Evolutionary conservation across 2,797 vertebrate species (phyloP).

Genomic region (Antennarius maculatus): DNA sequence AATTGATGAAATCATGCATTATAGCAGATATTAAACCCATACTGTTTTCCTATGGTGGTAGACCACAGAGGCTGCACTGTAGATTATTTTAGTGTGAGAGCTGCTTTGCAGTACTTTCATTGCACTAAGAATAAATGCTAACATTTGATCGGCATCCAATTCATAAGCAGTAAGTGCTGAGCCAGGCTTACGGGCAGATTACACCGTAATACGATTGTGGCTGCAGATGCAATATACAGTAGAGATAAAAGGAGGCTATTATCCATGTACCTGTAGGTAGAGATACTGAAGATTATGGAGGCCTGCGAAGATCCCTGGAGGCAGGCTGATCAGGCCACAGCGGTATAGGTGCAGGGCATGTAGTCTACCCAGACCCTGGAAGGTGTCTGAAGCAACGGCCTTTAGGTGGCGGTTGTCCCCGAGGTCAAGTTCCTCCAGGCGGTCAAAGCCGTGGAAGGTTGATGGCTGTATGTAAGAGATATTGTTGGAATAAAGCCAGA

Average conservation of each 20-base stretch:
- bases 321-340: conserved; percentile 91
- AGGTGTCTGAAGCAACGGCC: conserved; percentile 91
- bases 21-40: conserved; percentile 10
- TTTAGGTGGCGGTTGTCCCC: conserved; percentile 93
- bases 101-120: conserved; percentile 41
- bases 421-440: conserved; percentile 95
- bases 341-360: conserved; percentile 95
- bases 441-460: conserved; percentile 91
- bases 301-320: conserved; percentile 88
- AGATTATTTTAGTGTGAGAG: conserved; percentile 12
- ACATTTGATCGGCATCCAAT: conserved; percentile 57
- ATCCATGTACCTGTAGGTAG: conserved; percentile 88
- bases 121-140: conserved; percentile 42
- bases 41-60: conserved; percentile 4
- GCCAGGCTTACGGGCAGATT: conserved; percentile 62
- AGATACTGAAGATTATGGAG: conserved; percentile 97
- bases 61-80: conserved; percentile 21
- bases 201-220: conserved; percentile 54
- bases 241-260: conserved; percentile 46
- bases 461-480: conserved; percentile 94
- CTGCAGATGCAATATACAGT: conserved; percentile 52
- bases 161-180: conserved; percentile 53
- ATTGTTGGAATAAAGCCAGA: conserved; percentile 99
- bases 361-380: conserved; percentile 90
- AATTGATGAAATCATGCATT: conserved; percentile 24